phyloP scores from a whole-genome alignment of 1,140 invertebrate genomes.

The Drosophila fuyamai region DNA sequence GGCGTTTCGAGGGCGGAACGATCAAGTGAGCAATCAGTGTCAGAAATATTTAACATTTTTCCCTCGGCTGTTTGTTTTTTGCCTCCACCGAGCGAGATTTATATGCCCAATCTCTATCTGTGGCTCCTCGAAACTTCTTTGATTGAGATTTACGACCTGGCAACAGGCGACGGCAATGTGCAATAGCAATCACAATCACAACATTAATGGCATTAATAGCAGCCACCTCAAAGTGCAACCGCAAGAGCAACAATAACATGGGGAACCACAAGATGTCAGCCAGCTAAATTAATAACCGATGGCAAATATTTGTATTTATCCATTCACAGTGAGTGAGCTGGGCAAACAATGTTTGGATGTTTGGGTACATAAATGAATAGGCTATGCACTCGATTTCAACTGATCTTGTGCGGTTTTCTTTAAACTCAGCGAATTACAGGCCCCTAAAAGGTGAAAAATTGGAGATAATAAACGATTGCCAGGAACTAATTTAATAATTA shows the following conservation, averaged over 20 bases:
- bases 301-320: constrained; percentile 34
- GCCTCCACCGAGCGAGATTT: constrained; percentile 52
- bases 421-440: too few relatives aligned
- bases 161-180: constrained; percentile 32
- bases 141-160: constrained; percentile 62
- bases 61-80: constrained; percentile 23
- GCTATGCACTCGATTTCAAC: constrained; percentile 1
- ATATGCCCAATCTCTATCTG: constrained; percentile 42
- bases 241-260: constrained; percentile 27
- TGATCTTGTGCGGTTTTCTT: background rate
- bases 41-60: constrained; percentile 64
- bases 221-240: constrained; percentile 33
- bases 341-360: constrained; percentile 15
- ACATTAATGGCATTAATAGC: constrained; percentile 19
- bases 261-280: constrained; percentile 23
- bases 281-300: constrained; percentile 39
- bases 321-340: constrained; percentile 5
- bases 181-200: constrained; percentile 24
- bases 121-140: constrained; percentile 41
- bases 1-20: constrained; percentile 3
- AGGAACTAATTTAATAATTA: too few relatives aligned
- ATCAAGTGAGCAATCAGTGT: constrained; percentile 62
- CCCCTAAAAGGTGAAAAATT: too few relatives aligned
- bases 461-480: too few relatives aligned
- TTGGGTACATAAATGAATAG: too few relatives aligned